Evolutionary conservation across 1,140 invertebrate genomes (phyloP), one percentile per base, ranked within the genome.

Genomic region (Leptonema lineaticorne): DNA sequence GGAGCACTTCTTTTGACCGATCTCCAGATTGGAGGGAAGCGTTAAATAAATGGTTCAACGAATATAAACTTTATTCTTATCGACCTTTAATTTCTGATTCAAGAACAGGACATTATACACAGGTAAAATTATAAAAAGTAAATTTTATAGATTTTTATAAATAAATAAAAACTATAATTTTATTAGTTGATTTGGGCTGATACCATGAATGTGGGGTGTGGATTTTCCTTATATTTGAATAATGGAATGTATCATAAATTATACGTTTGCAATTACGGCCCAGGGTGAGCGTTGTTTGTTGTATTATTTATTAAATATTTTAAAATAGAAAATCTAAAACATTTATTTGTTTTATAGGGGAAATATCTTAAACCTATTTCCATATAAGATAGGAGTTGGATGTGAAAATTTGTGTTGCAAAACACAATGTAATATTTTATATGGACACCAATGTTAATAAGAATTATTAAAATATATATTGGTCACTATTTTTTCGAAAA

Each of bases 191-290:
- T 45, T 63, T 71, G 70, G 70, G 60, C 60, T 18, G 45, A 71
- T 18, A 71, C 70, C 41, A 14, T 30, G 11, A 65, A 71, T 27
- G 46, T 71, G 7, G 70, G 70, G 3, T 71, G 70, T 26, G 70
- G 70, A 30, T 67, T 53, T 60, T 20, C 57, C 2, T 24, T 50
- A 4, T 68, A 50, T 28, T 37, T 50, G 8, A 37, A 67, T 1
- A 33, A 64, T 16, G 57, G 24, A 28, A 20, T 45, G 27, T 27
- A 16, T 28, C 24, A 64, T 16, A 71, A 65, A 62, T 60, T 65
- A 48, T 68, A 71, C 29, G 66, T 71, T 1, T 71, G 70, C 45
- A 67, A 71, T 28, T 71, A 71, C 66, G 70, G 70, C 26, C 70
- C 70, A 41, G 41, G 50, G 70, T 71, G 56, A 71, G 66, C 48